Evolutionary conservation across 1,140 invertebrate genomes (phyloP), one percentile per base, ranked within the genome.

Genomic region (Patella vulgata): DNA sequence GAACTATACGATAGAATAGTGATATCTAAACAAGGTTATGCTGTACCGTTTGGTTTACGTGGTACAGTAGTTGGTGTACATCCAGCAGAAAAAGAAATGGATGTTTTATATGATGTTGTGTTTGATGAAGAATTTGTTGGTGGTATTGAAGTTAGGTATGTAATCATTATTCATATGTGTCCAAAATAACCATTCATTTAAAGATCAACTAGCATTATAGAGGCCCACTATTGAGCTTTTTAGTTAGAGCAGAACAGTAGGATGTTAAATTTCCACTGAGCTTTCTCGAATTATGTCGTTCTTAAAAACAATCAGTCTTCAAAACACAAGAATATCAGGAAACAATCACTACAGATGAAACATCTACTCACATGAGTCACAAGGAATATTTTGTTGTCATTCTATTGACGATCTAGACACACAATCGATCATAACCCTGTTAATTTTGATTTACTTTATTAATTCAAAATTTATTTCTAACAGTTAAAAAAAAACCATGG

Each of bases 1-100:
- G 70, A 86, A 63, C 72, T 98, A 43, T 91, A 93, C 67, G 95
- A 98, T 80, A 87, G 96, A 56, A 89, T 98, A 40, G 88, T 96
- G 2, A 90, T 91, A 70, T 88, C 92, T 0, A 86, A 90, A 36
- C 87, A 89, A 46, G 88, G 88, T 48, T 91, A 89, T 70, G 88
- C 89, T 2, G 92, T 95, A 9, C 94, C 94, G 0, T 82, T 93
- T 17, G 95, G 94, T 5, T 85, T 89, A 0, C 89, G 89, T 70
- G 95, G 95, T 36, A 96, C 92, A 0, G 86, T 97, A 0, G 89
- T 94, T 21, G 92, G 90, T 30, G 81, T 86, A 25, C 70, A 77
- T 50, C 71, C 67, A 43, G 83, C 84, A 4, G 81, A 88, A 2
- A 85, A 86, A 33, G 63, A 78, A 6, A 70, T 76, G 0, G 86